These are phyloP conservation scores for Vandiemenella viatica DNA, from an alignment of 2,888 invertebrate genomes.

Conservation along the genomic window DNA sequence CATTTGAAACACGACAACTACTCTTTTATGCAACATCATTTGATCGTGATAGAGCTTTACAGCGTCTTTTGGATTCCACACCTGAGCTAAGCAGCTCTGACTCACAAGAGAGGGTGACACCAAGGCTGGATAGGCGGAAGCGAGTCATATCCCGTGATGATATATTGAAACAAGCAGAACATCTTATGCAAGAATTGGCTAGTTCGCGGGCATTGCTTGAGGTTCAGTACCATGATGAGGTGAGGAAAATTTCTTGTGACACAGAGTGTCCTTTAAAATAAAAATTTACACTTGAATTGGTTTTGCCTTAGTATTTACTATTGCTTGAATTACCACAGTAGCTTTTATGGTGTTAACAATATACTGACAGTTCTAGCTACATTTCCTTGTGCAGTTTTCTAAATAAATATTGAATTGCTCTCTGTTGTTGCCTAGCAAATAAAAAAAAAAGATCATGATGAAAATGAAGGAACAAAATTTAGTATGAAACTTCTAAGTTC, in stretches of 20 bases:
- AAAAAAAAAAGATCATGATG: too few relatives aligned
- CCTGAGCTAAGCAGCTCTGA: slow-evolving; percentile 64
- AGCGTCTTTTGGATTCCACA: slow-evolving; percentile 83
- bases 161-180: slow-evolving; percentile 88
- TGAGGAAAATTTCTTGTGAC: slow-evolving; percentile 12
- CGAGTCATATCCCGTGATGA: slow-evolving; percentile 78
- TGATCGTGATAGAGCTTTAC: slow-evolving; percentile 91
- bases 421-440: too few relatives aligned
- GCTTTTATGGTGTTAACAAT: not conserved
- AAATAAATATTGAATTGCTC: too few relatives aligned
- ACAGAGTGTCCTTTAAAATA: too few relatives aligned
- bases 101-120: slow-evolving; percentile 79
- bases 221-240: slow-evolving; percentile 52
- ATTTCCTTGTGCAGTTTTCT: too few relatives aligned
- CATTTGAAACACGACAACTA: slow-evolving; percentile 92
- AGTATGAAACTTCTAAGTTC: too few relatives aligned
- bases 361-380: too few relatives aligned
- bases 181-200: slow-evolving; percentile 84
- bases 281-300: too few relatives aligned
- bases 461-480: too few relatives aligned
- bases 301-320: too few relatives aligned
- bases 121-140: slow-evolving; percentile 83
- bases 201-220: slow-evolving; percentile 84
- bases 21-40: slow-evolving; percentile 95
- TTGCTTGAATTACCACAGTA: not conserved